Evolutionary conservation across 2,888 invertebrate genomes (phyloP), one percentile per base, ranked within the genome.

Genomic region (Lasius platythorax): DNA sequence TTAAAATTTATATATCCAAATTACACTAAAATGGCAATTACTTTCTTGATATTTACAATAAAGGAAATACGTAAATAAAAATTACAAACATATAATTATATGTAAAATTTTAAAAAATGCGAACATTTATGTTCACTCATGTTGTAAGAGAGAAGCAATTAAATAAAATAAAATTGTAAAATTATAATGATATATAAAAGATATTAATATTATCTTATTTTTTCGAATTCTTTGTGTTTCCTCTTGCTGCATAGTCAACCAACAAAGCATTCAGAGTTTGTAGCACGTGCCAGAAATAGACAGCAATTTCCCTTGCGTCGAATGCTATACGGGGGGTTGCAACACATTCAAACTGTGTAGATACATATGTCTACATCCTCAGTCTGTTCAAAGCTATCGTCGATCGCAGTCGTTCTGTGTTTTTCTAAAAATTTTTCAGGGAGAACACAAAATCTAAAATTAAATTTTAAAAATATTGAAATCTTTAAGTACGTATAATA

Each of bases 201-300:
- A 68, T 43, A 68, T 30, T 58, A 4, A 66, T 66, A 0, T 66
- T 56, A 40, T 12, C 3, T 43, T n/a, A 58, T 30, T 9, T 12
- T 30, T 56, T 40, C 1, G 18, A n/a, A 33, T 33, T 73, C 81
- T 79, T 83, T 68, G 9, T 9, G n/a, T 78, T 82, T 85, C 43
- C 83, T 70, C 63, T 37, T 46, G 15, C 40, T 3, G 82, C 15
- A 11, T 8, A 53, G 50, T 53, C 50, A 53, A 6, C n/a, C 40
- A 33, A 37, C 64, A 11, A 58, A 56, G 43, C 78, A 66, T 91
- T 89, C 89, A 72, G 85, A 46, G 40, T 63, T 79, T 72, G 82
- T 53, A 88, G 91, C 91, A 88, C 92, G 93, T 91, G 94, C 93
- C 93, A 87, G 88, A 94, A 94, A 94, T 94, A 94, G 94, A 92